Evolutionary conservation across 2,888 invertebrate genomes (phyloP).

Genomic region (Trissolcus japonicus): DNA sequence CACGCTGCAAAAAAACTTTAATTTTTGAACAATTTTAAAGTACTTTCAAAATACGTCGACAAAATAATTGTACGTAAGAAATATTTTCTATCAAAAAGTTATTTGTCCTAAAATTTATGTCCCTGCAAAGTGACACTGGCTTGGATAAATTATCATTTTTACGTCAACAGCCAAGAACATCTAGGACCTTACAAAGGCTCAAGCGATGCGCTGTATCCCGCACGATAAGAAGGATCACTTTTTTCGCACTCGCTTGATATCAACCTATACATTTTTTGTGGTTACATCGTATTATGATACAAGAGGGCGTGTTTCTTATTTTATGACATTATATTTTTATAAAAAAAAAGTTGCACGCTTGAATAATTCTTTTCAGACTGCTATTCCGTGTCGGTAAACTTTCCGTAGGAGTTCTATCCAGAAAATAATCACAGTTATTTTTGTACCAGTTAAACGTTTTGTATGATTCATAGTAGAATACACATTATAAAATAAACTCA

Average conservation of each 20-base stretch:
- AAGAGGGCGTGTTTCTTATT: conserved; percentile 44
- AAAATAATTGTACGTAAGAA: too few species aligned
- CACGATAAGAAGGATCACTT: conserved; percentile 50
- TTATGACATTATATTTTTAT: conserved; percentile 37
- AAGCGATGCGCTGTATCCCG: conserved; percentile 38
- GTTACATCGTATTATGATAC: conserved; percentile 40
- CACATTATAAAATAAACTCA: too few species aligned
- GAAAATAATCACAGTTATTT: conserved; percentile 26
- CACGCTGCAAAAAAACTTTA: too few species aligned
- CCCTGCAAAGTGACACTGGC: not conserved
- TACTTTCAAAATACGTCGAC: too few species aligned
- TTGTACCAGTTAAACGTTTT: conserved; percentile 9
- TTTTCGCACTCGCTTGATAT: conserved; percentile 37
- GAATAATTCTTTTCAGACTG: conserved; percentile 42
- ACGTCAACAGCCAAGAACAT: conserved; percentile 22
- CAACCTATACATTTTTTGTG: conserved; percentile 40
- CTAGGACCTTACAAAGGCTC: conserved; percentile 39
- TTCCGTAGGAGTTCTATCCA: conserved; percentile 5
- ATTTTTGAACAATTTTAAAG: too few species aligned
- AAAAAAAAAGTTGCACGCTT: conserved; percentile 47
- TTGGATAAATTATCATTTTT: conserved; percentile 16
- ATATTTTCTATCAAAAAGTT: too few species aligned
- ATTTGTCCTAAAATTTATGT: too few species aligned
- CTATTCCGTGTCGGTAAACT: conserved; percentile 16
- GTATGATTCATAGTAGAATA: too few species aligned